Base-by-base conservation (phyloP, 2,113 vertebrate species). In the Atlantisia rogersi region DNA sequence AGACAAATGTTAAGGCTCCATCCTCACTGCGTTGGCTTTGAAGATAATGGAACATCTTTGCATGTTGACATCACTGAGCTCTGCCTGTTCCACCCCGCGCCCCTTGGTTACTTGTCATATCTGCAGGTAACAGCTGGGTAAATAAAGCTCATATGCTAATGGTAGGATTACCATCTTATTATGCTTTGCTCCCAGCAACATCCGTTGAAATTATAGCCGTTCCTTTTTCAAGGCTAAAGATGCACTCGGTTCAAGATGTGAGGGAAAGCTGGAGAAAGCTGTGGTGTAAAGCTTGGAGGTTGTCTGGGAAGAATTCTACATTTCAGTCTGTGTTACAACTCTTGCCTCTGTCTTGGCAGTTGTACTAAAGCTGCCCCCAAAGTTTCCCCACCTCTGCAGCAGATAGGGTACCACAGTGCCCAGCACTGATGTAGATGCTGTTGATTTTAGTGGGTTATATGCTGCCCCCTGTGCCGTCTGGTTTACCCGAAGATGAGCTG, bases 61-160 rank as follows among this genome's bases (percentile, higher is more conserved):
- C 56, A 2, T 7, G 11, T 13, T 58, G 55, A 55, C 86, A 55
- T 39, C 3, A 6, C 80, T 84, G 90, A 92, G 86, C 80, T 88
- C 76, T 94, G 64, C 73, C 68, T 42, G 28, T 48, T 73, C 83
- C 89, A 28, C 50, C 56, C 64, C 5, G 44, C 0, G 11, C n/a
- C 58, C 67, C 10, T 56, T 37, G 50, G 52, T 83, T 86, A 32
- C 37, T 52, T 85, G 10, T 19, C 73, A 32, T 68, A 82, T 83
- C 88, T 92, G 80, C 92, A 78, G 88, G 88, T 67, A 63, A 17
- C 73, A 92, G 89, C 93, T 89, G 90, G 59, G 52, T 62, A 67
- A 81, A 78, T 59, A 88, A 78, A 82, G 91, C 80, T 86, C 62
- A 13, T 78, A 22, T 86, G 84, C 79, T 81, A 84, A 70, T 37